Percentiles rank a stretch among this genome's conserved stretches.
Evolutionary conservation across 1,140 invertebrate species (phyloP).

Genomic region (Zaprionus davidi): DNA sequence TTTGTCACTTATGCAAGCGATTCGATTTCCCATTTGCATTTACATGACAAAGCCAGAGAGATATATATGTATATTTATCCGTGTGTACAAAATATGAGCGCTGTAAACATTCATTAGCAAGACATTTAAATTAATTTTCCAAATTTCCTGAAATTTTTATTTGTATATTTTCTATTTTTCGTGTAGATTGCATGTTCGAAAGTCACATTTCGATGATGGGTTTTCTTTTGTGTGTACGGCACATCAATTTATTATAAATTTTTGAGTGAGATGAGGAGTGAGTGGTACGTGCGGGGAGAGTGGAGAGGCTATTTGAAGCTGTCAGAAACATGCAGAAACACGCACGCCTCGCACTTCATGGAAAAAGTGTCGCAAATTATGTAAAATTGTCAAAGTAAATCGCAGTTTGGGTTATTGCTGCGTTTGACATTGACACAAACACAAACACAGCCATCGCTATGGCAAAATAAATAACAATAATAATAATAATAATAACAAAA

Average conservation of each 20-base stretch:
- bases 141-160: conserved; percentile 9
- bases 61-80: not conserved
- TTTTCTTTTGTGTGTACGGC: not conserved
- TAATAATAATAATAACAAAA: conserved; percentile 23
- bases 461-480: conserved; percentile 41
- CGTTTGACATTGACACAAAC: conserved; percentile 57
- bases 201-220: not conserved
- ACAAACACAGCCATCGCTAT: conserved; percentile 19
- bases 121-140: conserved; percentile 76
- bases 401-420: conserved; percentile 46
- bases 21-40: conserved; percentile 35
- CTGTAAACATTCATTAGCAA: conserved; percentile 68
- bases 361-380: conserved; percentile 28
- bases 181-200: not conserved
- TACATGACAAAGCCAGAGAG: conserved; percentile 32
- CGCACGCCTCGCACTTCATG: conserved; percentile 19
- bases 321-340: conserved; percentile 37
- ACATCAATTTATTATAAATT: conserved; percentile 18
- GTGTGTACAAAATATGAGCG: conserved; percentile 53
- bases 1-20: conserved; percentile 50
- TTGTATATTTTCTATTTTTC: not conserved
- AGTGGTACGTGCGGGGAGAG: not conserved
- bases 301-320: conserved; percentile 8
- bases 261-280: not conserved
- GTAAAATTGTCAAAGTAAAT: conserved; percentile 43